Base-by-base conservation (phyloP, 2,888 invertebrate species). In the Zaprionus bogoriensis region DNA sequence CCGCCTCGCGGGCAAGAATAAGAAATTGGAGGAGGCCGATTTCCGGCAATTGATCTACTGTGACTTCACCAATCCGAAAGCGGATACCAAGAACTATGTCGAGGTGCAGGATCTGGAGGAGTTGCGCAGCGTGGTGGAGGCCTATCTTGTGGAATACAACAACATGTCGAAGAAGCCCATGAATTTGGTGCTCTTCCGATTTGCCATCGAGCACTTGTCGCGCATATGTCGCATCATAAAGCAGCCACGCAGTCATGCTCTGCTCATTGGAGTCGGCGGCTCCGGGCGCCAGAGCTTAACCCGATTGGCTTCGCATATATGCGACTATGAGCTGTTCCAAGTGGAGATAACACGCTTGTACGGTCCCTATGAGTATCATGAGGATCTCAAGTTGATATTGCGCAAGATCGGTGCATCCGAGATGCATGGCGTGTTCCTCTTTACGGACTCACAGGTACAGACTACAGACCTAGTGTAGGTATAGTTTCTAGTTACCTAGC, bases 151-250 rank as follows among this genome's bases (percentile, higher is more conserved):
- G 0, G 98, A 98, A 89, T 98, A 95, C 89, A 98, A 98, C 90
- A 96, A 97, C 74, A 97, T 98, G 96, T 96, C 96, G 7, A 98
- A 97, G 90, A 98, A 98, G 88, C 98, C 98, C 0, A 98, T 98
- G 98, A 96, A 97, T 90, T 92, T 98, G 53, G 98, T 98, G 2
- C 92, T 98, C 28, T 97, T 97, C 91, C 97, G 98, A 89, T 99
- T 97, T 91, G 98, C 98, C 0, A 94, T 98, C 74, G 98, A 98
- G 92, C 98, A 98, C 92, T 93, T 98, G 82, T 97, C 98, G 1
- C 94, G 96, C 77, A 95, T 98, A 77, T 95, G 96, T 86, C 95
- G 98, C 73, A 96, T 98, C 87, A 92, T 98, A 81, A 96, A 97
- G 87, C 98, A 98, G 91, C 98, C 98, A 6, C 93, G 96, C 76